Base-by-base conservation (phyloP, 1,140 invertebrate species). In the Apis dorsata region DNA sequence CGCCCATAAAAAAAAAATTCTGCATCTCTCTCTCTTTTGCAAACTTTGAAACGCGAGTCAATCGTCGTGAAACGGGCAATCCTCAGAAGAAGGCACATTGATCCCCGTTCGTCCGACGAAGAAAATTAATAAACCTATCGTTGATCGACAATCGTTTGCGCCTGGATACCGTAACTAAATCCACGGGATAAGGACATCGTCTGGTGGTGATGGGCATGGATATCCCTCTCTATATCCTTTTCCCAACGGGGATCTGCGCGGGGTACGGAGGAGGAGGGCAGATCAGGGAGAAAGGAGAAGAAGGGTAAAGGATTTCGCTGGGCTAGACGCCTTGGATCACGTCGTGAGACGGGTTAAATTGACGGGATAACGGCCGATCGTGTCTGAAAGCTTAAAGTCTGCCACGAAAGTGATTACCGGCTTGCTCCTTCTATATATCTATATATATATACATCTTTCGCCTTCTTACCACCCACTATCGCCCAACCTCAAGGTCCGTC, bases 311-410 rank as follows among this genome's bases (percentile, higher is more conserved):
- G 72, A 83, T 80, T 73, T 65, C 57, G 63, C 24, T 21, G 65
- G 73, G 65, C 28, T 63, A 75, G 76, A 86, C 71, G 71, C 78
- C 28, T 53, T n/a, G 82, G 82, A 86, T 87, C 73, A 85, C 78
- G 70, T 79, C 79, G 79, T 78, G 86, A 85, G 86, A 85, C 66
- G 80, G 63, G 87, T 88, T 88, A 80, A 86, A 88, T 88, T 88
- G 87, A 88, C 84, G 77, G 80, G 84, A 78, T 88, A 88, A 88
- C 87, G 81, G 80, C 72, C 77, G 84, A 84, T 88, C 84, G 79
- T 83, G 84, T 88, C 84, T 88, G 74, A 85, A 88, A 86, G 87
- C 86, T 88, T 88, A 88, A 88, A 88, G 84, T 86, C 86, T 83
- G 70, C 79, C 80, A 62, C 86, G 80, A 88, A 85, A 88, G 86